phyloP scores from a whole-genome alignment of 2,797 vertebrate genomes.

The Sphenodon punctatus region DNA sequence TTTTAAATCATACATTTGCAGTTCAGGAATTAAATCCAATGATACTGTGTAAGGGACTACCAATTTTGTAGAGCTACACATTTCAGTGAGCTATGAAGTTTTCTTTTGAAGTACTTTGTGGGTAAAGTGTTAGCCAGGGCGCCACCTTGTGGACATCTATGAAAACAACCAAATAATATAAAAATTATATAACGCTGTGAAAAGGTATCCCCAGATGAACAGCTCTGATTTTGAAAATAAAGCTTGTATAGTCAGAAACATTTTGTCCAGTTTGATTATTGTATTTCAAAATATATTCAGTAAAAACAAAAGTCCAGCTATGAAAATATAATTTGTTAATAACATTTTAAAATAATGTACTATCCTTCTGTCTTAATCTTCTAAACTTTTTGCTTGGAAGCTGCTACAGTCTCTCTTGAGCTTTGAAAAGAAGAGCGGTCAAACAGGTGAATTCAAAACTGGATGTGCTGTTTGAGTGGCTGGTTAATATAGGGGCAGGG shows the following conservation, averaged over 20 bases:
- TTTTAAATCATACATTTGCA: no score
- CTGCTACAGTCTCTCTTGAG: not conserved
- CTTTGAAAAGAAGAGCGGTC: not conserved
- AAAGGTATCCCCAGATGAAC: not conserved
- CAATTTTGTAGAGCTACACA: not conserved
- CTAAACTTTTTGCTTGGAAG: not conserved
- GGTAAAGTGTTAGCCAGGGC: slow-evolving; percentile 76
- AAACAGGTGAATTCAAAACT: not conserved
- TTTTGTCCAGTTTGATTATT: not conserved
- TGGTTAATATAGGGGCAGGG: not conserved
- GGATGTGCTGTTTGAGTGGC: not conserved
- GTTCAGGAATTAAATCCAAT: not conserved
- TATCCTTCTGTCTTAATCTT: not conserved
- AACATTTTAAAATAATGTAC: not conserved
- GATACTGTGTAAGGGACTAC: no score
- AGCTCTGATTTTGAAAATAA: not conserved
- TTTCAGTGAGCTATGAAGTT: not conserved
- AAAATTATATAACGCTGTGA: not conserved
- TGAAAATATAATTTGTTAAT: not conserved
- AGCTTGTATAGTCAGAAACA: not conserved
- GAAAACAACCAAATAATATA: slow-evolving; percentile 25
- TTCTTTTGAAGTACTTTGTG: slow-evolving; percentile 46
- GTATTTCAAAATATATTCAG: not conserved
- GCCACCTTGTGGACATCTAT: slow-evolving; percentile 78
- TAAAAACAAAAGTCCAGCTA: not conserved